Conservation (phyloP, 2,888 invertebrate species). For the Digitonthophagus gazella region DNA sequence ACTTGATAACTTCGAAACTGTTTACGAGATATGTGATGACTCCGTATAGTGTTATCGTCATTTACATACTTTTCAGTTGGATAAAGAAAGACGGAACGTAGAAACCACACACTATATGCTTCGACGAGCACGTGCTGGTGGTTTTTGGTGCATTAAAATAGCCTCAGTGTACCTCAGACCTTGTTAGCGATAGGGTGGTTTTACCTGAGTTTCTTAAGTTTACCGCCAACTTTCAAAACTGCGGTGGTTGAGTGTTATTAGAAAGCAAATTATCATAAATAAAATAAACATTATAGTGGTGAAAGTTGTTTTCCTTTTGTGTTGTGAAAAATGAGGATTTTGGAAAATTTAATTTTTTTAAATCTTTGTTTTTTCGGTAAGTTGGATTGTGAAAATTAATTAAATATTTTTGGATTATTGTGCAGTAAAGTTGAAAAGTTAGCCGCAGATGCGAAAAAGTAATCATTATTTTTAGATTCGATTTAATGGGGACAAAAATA, state of each 20-base stretch:
- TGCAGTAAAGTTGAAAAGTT: not conserved
- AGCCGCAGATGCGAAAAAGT: not conserved
- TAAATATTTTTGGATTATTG: not conserved
- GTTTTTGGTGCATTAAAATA: slow-evolving; percentile 36
- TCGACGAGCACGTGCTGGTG: slow-evolving; percentile 37
- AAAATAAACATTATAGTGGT: slow-evolving; percentile 3
- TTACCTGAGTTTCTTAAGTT: not conserved
- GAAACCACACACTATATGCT: slow-evolving; percentile 24
- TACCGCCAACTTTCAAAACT: slow-evolving; percentile 8
- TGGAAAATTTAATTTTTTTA: not conserved
- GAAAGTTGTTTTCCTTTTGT: not conserved
- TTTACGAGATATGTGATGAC: slow-evolving; percentile 2
- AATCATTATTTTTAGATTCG: slow-evolving; percentile 6
- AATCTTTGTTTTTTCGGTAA: slow-evolving; percentile 5
- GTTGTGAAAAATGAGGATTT: slow-evolving; percentile 4
- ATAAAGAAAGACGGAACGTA: slow-evolving; percentile 7
- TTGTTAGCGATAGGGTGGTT: slow-evolving; percentile 22
- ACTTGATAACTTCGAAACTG: slow-evolving; percentile 9
- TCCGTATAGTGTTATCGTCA: not conserved
- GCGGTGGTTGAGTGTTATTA: not conserved
- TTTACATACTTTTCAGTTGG: not conserved
- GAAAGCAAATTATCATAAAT: not conserved
- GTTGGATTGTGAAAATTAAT: not conserved
- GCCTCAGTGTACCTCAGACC: slow-evolving; percentile 29
- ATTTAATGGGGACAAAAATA: slow-evolving; percentile 9